Conservation (phyloP, 2,113 vertebrate species). For the Diphyllodes magnificus region DNA sequence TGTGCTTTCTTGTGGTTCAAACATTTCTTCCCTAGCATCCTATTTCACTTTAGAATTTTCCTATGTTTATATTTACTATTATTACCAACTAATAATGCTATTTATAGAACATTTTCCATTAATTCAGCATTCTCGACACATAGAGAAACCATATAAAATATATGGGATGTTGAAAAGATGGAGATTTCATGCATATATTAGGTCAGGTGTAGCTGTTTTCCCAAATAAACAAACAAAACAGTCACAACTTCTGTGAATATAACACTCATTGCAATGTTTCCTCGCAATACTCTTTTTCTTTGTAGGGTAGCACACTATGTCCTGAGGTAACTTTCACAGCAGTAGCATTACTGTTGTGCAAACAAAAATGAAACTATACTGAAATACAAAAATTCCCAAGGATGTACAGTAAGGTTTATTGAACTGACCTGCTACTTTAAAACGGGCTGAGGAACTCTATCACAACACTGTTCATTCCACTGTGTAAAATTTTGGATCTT, state of each 20-base stretch:
- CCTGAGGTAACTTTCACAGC: background rate
- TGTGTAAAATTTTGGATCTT: background rate
- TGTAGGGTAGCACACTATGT: background rate
- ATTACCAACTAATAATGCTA: background rate
- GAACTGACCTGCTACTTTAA: background rate
- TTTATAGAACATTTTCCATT: background rate
- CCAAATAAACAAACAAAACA: background rate
- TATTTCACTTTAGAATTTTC: background rate
- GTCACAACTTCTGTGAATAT: background rate
- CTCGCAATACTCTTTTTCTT: background rate
- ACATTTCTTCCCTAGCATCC: background rate
- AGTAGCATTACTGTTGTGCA: background rate
- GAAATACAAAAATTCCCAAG: background rate
- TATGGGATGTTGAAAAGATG: background rate
- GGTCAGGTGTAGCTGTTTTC: background rate
- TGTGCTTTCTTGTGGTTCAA: background rate
- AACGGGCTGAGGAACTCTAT: background rate
- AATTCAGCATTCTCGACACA: background rate
- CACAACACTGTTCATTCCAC: background rate
- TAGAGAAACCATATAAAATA: background rate
- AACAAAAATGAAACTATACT: background rate
- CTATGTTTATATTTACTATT: background rate
- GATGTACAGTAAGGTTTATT: background rate
- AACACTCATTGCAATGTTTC: background rate
- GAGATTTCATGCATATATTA: background rate